These are phyloP conservation scores for Xenopus tropicalis DNA, from an alignment of 2,113 vertebrate genomes.

Conservation along the genomic window DNA sequence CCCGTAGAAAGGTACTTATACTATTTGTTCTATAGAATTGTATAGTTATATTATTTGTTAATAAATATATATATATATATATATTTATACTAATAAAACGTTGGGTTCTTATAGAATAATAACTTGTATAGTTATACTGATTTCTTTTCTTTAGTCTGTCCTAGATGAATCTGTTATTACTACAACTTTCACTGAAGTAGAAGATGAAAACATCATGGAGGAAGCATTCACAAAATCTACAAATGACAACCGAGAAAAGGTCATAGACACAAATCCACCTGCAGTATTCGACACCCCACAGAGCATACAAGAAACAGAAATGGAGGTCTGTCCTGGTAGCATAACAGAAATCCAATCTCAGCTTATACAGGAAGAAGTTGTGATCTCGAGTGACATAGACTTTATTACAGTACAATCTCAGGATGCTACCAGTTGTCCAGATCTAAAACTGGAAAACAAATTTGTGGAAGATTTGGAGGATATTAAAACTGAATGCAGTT, in stretches of 20 bases:
- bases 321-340: background rate
- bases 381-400: background rate
- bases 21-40: no score
- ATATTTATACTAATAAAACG: no score
- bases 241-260: conserved; percentile 43
- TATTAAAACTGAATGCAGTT: conserved; percentile 10
- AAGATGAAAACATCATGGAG: conserved; percentile 57
- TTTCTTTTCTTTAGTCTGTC: conserved; percentile 50
- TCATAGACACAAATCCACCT: conserved; percentile 32
- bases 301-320: conserved; percentile 38
- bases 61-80: no score
- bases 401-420: background rate
- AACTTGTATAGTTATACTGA: background rate
- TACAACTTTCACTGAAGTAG: conserved; percentile 61
- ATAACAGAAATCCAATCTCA: conserved; percentile 5
- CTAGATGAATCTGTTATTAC: conserved; percentile 66
- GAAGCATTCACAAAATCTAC: conserved; percentile 43
- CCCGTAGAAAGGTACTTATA: no score
- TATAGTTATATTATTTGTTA: no score
- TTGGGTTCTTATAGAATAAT: no score
- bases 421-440: background rate
- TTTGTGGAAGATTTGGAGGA: background rate
- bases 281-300: conserved; percentile 26
- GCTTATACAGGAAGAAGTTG: conserved; percentile 3
- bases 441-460: conserved; percentile 1